These are phyloP conservation scores for Noctua comes DNA, from an alignment of 2,888 invertebrate species.

Conservation along the genomic window DNA sequence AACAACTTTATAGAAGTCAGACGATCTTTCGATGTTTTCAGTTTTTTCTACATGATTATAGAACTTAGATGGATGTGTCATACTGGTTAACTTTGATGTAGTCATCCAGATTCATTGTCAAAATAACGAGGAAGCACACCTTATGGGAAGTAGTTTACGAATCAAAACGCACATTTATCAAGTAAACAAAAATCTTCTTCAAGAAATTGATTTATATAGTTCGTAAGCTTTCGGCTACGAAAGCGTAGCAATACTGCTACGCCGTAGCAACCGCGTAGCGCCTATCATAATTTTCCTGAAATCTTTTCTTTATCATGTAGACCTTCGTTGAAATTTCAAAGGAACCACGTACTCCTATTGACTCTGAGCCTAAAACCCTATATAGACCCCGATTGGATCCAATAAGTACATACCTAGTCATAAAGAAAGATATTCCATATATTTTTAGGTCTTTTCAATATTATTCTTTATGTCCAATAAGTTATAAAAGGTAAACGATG, in stretches of 20 bases:
- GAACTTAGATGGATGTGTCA: neutral
- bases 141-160: neutral
- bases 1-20: slow-evolving; percentile 35
- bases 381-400: slow-evolving; percentile 6
- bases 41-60: slow-evolving; percentile 3
- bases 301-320: slow-evolving; percentile 27
- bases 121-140: neutral
- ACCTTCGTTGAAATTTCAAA: slow-evolving; percentile 20
- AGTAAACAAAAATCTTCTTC: neutral
- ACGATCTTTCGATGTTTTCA: slow-evolving; percentile 5
- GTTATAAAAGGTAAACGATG: slow-evolving; percentile 57
- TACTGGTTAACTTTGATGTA: neutral
- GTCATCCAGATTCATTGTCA: neutral
- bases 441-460: slow-evolving; percentile 47
- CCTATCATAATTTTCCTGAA: neutral
- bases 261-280: slow-evolving; percentile 32
- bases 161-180: neutral
- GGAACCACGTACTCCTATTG: neutral
- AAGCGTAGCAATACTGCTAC: slow-evolving; percentile 23
- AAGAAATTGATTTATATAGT: neutral
- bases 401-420: slow-evolving; percentile 21
- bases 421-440: slow-evolving; percentile 31
- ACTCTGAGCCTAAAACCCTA: slow-evolving; percentile 24
- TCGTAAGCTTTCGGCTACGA: neutral
- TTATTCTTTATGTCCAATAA: slow-evolving; percentile 45